These are phyloP conservation scores for Phania funesta DNA, from an alignment of 2,888 invertebrate species.

Conservation along the genomic window DNA sequence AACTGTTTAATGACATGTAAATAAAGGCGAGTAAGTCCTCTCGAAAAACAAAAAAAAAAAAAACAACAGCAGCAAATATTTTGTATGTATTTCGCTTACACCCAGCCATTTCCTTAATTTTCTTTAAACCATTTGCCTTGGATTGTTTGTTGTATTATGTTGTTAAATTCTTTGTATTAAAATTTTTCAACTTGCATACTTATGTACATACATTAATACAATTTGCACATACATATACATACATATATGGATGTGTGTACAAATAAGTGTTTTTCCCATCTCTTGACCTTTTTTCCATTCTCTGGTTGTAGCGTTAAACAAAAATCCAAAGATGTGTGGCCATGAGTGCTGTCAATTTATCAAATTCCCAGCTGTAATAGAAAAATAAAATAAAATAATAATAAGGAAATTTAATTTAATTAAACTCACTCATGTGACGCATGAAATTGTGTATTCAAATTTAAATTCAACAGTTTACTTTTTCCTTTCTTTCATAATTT, in stretches of 20 bases:
- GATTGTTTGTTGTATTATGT: too few relatives aligned
- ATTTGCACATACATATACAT: neutral
- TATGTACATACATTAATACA: neutral
- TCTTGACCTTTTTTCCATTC: neutral
- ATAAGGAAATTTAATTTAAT: slow-evolving; percentile 69
- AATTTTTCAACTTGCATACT: neutral
- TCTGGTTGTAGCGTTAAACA: slow-evolving; percentile 5
- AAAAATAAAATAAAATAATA: slow-evolving; percentile 37
- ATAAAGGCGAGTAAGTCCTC: slow-evolving; percentile 70
- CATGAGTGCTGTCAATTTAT: slow-evolving; percentile 66
- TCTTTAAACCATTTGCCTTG: neutral
- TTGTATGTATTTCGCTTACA: slow-evolving; percentile 21
- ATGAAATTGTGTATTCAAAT: slow-evolving; percentile 68
- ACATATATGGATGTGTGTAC: neutral
- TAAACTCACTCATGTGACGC: slow-evolving; percentile 66
- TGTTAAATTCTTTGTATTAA: slow-evolving; percentile 32
- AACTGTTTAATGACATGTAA: slow-evolving; percentile 80
- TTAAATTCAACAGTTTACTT: slow-evolving; percentile 60
- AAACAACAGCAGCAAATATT: slow-evolving; percentile 12
- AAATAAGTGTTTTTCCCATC: neutral
- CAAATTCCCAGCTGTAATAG: slow-evolving; percentile 55
- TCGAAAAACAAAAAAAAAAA: slow-evolving; percentile 7
- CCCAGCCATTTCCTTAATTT: slow-evolving; percentile 34
- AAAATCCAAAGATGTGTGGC: slow-evolving; percentile 43
- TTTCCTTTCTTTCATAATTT: neutral